phyloP scores from a whole-genome alignment of 2,888 invertebrate genomes.

The Agonopterix alstromeriana region DNA sequence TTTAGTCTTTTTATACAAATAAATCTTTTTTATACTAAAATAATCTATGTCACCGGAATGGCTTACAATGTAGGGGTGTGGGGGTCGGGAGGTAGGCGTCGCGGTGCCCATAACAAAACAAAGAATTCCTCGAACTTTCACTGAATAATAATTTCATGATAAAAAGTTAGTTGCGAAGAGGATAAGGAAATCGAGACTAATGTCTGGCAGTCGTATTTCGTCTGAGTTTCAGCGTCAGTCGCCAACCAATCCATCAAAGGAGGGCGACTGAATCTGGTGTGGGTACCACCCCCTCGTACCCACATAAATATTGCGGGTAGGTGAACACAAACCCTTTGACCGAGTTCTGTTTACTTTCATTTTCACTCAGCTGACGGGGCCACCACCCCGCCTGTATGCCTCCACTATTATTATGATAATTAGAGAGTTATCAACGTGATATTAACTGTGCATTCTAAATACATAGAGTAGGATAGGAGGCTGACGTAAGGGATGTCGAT shows the following conservation, averaged over 20 bases:
- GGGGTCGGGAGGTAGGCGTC: constrained; percentile 13
- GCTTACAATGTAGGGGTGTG: not conserved
- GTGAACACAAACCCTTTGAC: constrained; percentile 77
- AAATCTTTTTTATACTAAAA: too few species aligned
- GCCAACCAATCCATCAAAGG: constrained; percentile 76
- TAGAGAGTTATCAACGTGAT: constrained; percentile 60
- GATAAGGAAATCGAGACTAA: constrained; percentile 64
- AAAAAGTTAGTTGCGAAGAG: constrained; percentile 58
- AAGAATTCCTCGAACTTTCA: constrained; percentile 65
- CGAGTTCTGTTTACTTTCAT: constrained; percentile 78
- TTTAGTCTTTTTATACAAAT: too few species aligned
- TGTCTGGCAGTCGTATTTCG: constrained; percentile 45
- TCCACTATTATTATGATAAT: constrained; percentile 74
- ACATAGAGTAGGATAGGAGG: constrained; percentile 7
- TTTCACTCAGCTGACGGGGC: constrained; percentile 76
- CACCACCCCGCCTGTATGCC: constrained; percentile 55
- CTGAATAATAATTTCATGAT: constrained; percentile 65
- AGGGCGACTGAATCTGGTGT: constrained; percentile 67
- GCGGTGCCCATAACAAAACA: constrained; percentile 51
- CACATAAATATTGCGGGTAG: constrained; percentile 77
- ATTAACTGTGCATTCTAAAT: constrained; percentile 10
- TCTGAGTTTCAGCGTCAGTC: constrained; percentile 70
- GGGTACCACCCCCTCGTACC: constrained; percentile 59
- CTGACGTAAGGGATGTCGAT: not conserved
- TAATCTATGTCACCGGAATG: too few species aligned